Conservation (phyloP, 1,140 invertebrate species). For the Drosophila persimilis region DNA sequence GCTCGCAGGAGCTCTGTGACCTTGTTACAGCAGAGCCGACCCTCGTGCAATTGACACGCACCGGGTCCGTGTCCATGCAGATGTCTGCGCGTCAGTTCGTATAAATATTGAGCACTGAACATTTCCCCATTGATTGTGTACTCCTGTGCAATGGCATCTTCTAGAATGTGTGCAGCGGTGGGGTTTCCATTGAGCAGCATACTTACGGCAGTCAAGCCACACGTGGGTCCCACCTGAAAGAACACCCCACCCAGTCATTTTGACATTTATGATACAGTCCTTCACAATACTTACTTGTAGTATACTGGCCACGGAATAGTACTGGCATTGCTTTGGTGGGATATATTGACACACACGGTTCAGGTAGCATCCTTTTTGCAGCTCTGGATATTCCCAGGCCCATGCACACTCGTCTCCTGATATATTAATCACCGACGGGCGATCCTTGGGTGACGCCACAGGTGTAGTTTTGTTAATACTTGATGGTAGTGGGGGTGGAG, state of each 20-base stretch:
- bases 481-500: conserved; percentile 1
- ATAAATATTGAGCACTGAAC: conserved; percentile 90
- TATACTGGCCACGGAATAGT: conserved; percentile 50
- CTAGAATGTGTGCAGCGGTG: conserved; percentile 85
- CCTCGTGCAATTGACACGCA: conserved; percentile 50
- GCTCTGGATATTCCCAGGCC: conserved; percentile 82
- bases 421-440: background rate
- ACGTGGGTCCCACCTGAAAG: conserved; percentile 86
- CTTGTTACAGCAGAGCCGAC: conserved; percentile 72
- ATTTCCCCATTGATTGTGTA: conserved; percentile 93
- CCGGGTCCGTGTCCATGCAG: conserved; percentile 7
- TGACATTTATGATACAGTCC: no score
- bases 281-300: conserved; percentile 46
- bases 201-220: conserved; percentile 91
- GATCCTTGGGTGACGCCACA: background rate
- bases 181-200: conserved; percentile 88
- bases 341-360: conserved; percentile 81
- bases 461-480: background rate
- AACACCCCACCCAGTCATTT: no score
- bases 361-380: conserved; percentile 83
- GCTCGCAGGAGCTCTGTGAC: conserved; percentile 78
- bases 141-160: conserved; percentile 85
- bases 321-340: conserved; percentile 61
- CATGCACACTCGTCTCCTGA: conserved; percentile 76
- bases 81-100: conserved; percentile 43